These are phyloP conservation scores for Peromyscus eremicus DNA, from an alignment of 2,797 vertebrate genomes.

Conservation along the genomic window DNA sequence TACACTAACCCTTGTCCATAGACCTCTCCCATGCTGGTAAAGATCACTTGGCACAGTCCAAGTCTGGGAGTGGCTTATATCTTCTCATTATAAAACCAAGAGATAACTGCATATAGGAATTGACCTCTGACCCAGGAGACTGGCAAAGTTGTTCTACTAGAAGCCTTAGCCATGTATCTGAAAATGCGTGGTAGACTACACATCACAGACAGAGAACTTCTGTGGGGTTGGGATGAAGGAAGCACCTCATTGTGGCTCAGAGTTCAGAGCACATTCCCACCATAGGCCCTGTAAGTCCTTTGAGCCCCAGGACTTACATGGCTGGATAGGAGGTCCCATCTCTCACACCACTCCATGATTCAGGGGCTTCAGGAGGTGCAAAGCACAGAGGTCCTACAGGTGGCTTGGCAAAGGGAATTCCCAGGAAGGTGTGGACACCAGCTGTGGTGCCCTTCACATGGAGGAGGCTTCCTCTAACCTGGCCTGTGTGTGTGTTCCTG, in stretches of 20 bases:
- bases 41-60: background rate
- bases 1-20: background rate
- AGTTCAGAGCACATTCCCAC: background rate
- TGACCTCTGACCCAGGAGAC: background rate
- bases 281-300: background rate
- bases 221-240: background rate
- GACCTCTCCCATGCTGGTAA: background rate
- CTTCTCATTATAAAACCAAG: background rate
- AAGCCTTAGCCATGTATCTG: background rate
- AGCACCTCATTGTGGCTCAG: background rate
- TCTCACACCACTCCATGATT: conserved; percentile 89
- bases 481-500: conserved; percentile 74
- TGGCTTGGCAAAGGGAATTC: background rate
- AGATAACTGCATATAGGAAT: background rate
- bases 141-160: background rate
- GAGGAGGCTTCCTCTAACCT: background rate
- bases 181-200: background rate
- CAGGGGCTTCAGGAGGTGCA: background rate
- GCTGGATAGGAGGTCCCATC: conserved; percentile 89
- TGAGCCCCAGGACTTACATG: conserved; percentile 86
- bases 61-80: background rate
- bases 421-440: background rate
- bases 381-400: background rate
- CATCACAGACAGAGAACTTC: background rate
- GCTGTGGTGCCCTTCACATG: background rate